Conservation (phyloP, 2,888 invertebrate genomes). For the Ommatoiulus sabulosus region DNA sequence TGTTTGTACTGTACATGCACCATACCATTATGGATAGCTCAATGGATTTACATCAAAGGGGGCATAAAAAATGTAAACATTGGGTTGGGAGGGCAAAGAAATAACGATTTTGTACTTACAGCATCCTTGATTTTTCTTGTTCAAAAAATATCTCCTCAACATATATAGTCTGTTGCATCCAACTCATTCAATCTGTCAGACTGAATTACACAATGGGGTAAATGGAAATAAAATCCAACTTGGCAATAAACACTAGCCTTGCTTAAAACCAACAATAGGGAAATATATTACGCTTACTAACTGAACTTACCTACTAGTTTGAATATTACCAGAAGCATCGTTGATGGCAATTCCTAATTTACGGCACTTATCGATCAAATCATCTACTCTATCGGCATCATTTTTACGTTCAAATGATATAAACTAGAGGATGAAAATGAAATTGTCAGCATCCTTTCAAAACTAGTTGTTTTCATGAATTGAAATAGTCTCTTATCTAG, state of each 20-base stretch:
- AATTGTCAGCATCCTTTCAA: neutral
- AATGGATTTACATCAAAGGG: neutral
- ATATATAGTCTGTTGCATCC: neutral
- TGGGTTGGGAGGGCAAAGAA: neutral
- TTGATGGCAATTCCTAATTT: slow-evolving; percentile 22
- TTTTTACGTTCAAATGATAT: slow-evolving; percentile 49
- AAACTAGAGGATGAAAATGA: slow-evolving; percentile 25
- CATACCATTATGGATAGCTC: neutral
- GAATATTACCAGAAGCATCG: neutral
- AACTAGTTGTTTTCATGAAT: neutral
- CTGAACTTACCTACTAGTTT: slow-evolving; percentile 12
- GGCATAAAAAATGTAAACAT: no score
- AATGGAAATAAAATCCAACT: slow-evolving; percentile 16
- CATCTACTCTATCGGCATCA: slow-evolving; percentile 39
- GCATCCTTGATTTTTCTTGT: neutral
- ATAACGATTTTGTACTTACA: slow-evolving; percentile 45
- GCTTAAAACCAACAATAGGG: neutral
- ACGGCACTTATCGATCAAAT: slow-evolving; percentile 50
- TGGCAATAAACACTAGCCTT: neutral
- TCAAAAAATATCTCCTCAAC: neutral
- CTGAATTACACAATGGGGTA: neutral
- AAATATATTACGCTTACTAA: neutral
- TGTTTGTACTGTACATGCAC: no score
- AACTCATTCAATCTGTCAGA: neutral
- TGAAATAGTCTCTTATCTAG: no score